These are phyloP conservation scores for Mionectes olivaceus DNA, from an alignment of 2,797 vertebrate species.

Conservation along the genomic window DNA sequence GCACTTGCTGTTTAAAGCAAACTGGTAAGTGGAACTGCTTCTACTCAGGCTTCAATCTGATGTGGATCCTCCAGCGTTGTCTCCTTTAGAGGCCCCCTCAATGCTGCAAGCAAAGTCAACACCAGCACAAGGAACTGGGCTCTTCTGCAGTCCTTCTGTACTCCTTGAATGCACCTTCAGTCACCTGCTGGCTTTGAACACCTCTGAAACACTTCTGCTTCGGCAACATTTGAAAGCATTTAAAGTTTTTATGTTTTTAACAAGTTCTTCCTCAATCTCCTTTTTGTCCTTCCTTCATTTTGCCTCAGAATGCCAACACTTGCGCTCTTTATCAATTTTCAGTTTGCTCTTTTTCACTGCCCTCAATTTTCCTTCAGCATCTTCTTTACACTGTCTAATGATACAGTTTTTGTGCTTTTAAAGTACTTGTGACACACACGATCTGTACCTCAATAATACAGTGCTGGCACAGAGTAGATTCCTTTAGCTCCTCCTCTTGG, in stretches of 20 bases:
- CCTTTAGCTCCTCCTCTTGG: neutral
- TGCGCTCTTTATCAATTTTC: too few relatives aligned
- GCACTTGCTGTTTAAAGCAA: neutral
- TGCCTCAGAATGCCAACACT: neutral
- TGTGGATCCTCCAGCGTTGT: accelerated
- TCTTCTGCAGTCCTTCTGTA: neutral
- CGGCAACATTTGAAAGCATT: neutral
- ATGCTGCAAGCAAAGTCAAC: accelerated
- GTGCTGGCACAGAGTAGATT: neutral
- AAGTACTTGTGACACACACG: neutral
- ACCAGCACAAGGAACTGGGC: neutral
- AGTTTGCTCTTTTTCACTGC: neutral
- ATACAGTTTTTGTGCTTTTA: neutral
- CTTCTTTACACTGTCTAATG: neutral
- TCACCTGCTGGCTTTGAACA: neutral
- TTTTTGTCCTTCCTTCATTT: neutral
- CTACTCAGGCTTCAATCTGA: neutral
- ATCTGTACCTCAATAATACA: neutral
- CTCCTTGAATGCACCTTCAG: neutral
- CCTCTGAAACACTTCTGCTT: neutral
- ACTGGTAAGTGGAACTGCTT: neutral
- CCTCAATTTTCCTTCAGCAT: neutral
- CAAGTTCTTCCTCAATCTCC: neutral
- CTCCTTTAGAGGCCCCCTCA: neutral
- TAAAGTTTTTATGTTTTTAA: neutral